Conservation (phyloP, 2,113 vertebrate genomes). For the Mola mola region DNA sequence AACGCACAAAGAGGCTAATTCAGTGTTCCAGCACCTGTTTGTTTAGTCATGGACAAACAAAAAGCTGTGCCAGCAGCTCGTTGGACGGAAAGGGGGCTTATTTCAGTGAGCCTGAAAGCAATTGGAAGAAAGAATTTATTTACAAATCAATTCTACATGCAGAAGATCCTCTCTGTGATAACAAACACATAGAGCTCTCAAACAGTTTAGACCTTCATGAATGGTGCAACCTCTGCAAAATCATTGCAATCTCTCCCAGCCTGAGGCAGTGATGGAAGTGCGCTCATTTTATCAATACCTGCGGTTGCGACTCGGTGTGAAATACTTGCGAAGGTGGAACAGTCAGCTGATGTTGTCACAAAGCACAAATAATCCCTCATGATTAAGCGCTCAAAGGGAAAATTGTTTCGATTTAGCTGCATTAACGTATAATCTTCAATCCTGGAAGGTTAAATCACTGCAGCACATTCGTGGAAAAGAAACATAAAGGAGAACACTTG, state of each 20-base stretch:
- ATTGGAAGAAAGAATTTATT: conserved; percentile 38
- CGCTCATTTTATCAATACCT: conserved; percentile 22
- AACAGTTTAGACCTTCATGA: conserved; percentile 26
- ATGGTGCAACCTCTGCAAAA: conserved; percentile 48
- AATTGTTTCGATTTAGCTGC: conserved; percentile 7
- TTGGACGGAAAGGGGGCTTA: conserved; percentile 39
- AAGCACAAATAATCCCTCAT: conserved; percentile 30
- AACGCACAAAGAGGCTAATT: conserved; percentile 23
- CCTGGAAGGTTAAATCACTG: neutral
- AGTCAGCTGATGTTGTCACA: conserved; percentile 9
- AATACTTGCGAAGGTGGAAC: neutral
- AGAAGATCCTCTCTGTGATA: conserved; percentile 35
- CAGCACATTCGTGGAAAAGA: neutral
- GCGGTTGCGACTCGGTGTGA: conserved; percentile 13
- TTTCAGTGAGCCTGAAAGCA: conserved; percentile 46
- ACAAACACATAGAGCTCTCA: conserved; percentile 1
- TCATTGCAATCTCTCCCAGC: conserved; percentile 20
- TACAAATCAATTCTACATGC: conserved; percentile 51
- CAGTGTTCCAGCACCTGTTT: conserved; percentile 40
- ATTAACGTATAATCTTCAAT: conserved; percentile 12
- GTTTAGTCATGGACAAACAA: conserved; percentile 47
- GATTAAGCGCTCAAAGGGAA: conserved; percentile 30
- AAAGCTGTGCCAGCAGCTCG: conserved; percentile 28
- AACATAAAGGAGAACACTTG: neutral
- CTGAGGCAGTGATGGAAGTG: conserved; percentile 33